Percentiles rank a stretch among this genome's conserved stretches.
Evolutionary conservation across 1,140 invertebrate species (phyloP).

Genomic region (Drosophila carrolli): DNA sequence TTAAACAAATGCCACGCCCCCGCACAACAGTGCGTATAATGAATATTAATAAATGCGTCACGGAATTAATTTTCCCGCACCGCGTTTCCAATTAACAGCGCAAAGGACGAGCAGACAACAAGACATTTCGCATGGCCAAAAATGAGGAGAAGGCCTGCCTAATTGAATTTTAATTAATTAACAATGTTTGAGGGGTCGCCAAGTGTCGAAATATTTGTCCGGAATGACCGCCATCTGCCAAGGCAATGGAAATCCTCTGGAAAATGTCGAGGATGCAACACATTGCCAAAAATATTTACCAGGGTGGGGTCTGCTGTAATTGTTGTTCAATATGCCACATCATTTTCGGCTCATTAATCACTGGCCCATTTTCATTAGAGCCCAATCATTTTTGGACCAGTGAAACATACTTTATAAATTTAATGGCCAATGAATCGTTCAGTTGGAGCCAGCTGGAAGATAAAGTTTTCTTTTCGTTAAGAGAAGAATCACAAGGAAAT

Average conservation of each 20-base stretch:
- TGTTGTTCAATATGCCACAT: conserved; percentile 78
- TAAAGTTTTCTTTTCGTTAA: neutral
- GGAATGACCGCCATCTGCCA: conserved; percentile 47
- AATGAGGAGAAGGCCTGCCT: conserved; percentile 19
- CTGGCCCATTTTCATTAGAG: conserved; percentile 65
- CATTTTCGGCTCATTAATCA: conserved; percentile 81
- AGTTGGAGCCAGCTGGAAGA: conserved; percentile 9
- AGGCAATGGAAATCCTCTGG: conserved; percentile 11
- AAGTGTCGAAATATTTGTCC: conserved; percentile 35
- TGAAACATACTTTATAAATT: conserved; percentile 37
- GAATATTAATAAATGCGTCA: conserved; percentile 75
- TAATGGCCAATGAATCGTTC: conserved; percentile 14
- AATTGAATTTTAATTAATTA: conserved; percentile 83
- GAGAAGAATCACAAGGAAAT: neutral
- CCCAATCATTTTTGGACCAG: conserved; percentile 26
- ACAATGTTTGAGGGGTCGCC: conserved; percentile 50
- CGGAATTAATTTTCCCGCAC: conserved; percentile 59
- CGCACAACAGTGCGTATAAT: conserved; percentile 67
- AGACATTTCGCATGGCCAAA: conserved; percentile 45
- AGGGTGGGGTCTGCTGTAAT: conserved; percentile 38
- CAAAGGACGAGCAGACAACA: conserved; percentile 40
- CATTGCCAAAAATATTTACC: conserved; percentile 48
- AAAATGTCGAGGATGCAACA: conserved; percentile 43
- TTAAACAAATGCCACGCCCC: conserved; percentile 55
- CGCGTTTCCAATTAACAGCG: conserved; percentile 59